Base-by-base conservation (phyloP, 2,113 vertebrate species). In the Speoplatyrhinus poulsoni region DNA sequence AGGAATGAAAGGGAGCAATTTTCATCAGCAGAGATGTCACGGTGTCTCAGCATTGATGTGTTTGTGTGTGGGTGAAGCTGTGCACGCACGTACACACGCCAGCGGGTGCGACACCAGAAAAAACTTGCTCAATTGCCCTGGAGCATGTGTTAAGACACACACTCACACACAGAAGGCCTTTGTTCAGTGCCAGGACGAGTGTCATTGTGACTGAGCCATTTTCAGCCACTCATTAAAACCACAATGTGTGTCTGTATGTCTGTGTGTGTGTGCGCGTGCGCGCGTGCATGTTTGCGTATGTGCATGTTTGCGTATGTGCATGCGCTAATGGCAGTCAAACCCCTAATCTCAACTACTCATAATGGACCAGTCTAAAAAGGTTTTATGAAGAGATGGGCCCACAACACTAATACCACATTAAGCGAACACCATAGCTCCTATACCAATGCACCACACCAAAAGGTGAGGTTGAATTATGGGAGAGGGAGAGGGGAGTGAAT, bases 41-140 rank as follows among this genome's bases (percentile, higher is more conserved):
- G 72, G 80, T 79, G 79, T 87, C 90, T 85, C 84, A 84, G 82
- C 83, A 88, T 80, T 83, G 74, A 77, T 85, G 87, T 81, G 85
- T 63, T 74, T 72, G 85, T 62, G 83, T 58, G 12, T 33, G 32
- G 73, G 73, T 56, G 77, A 76, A 87, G 56, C 16, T 17, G 19
- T 3, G 16, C 46, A 17, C 13, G 15, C 12, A 59, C 56, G 41
- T 13, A 64, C 62, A 50, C 48, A 52, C 47, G 17, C 60, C 9
- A 16, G 56, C 67, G 15, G 9, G 11, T 47, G 32, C 16, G 12
- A 46, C 48, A 58, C 32, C 49, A 65, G 26, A 49, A 54, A 49
- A n/a, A 12, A 65, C 63, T 54, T 73, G 55, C 52, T 50, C 46
- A 63, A 41, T 6, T 41, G 36, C 36, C 36, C 36, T 6, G 36